A percentile compares a stretch with the other conserved stretches of the same genome.
These are phyloP conservation scores for Rhynchomys soricoides DNA, from an alignment of 2,113 vertebrate genomes.

Conservation along the genomic window DNA sequence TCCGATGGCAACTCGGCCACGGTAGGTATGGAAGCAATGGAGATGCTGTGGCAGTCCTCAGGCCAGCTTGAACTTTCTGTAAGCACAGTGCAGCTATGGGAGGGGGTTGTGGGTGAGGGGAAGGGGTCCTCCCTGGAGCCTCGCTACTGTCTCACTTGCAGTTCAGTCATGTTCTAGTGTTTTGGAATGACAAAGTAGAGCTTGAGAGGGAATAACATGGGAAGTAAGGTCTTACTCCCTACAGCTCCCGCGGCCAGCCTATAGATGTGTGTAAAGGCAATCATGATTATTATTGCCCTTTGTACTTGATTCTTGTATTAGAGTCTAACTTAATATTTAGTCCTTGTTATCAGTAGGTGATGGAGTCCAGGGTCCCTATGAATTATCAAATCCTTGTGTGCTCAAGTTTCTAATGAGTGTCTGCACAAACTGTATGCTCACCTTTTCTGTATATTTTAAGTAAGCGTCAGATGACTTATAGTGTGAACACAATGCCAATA, in stretches of 20 bases:
- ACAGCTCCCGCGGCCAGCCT: not conserved
- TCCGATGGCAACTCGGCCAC: not conserved
- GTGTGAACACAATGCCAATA: not conserved
- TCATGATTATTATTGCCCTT: not conserved
- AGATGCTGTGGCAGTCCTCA: not conserved
- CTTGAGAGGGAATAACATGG: too few relatives aligned
- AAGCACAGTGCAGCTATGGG: not conserved
- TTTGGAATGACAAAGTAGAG: not conserved
- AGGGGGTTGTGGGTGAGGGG: not conserved
- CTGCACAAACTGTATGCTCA: not conserved
- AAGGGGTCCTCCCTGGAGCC: not conserved
- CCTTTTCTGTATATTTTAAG: not conserved
- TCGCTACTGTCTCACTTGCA: fast-evolving
- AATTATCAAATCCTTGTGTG: not conserved
- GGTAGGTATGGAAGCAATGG: not conserved
- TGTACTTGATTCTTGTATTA: not conserved
- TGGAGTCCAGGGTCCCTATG: not conserved
- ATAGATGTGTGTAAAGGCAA: too few relatives aligned
- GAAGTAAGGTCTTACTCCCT: not conserved
- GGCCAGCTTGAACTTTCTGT: not conserved
- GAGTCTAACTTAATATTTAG: not conserved
- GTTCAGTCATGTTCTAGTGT: too few relatives aligned
- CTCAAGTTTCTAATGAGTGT: not conserved
- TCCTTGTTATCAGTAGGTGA: not conserved
- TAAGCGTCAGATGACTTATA: not conserved